A percentile compares a stretch with the other conserved stretches of the same genome.
phyloP scores from a whole-genome alignment of 2,888 invertebrate species.

The Idaea biselata region DNA sequence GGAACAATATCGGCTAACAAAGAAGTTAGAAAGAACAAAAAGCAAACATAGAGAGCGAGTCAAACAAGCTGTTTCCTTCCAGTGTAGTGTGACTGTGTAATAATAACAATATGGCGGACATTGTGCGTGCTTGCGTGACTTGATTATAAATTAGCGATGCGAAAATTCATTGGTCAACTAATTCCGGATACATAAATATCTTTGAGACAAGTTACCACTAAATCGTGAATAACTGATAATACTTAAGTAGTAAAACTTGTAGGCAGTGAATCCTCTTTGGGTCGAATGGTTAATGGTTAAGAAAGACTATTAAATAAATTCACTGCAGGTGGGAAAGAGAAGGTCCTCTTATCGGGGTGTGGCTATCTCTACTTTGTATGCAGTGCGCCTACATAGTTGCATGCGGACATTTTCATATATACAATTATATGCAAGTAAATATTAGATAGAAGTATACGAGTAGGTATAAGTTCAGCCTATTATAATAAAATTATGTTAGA shows the following conservation, averaged over 20 bases:
- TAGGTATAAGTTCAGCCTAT: conserved; percentile 47
- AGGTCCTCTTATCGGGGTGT: conserved; percentile 62
- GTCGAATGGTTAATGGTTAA: conserved; percentile 17
- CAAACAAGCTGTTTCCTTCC: conserved; percentile 64
- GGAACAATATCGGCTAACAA: conserved; percentile 68
- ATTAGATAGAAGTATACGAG: background rate
- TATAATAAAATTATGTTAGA: conserved; percentile 70
- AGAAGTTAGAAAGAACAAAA: conserved; percentile 72
- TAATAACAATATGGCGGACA: conserved; percentile 65
- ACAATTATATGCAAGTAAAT: conserved; percentile 12
- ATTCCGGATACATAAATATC: conserved; percentile 43
- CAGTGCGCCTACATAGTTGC: conserved; percentile 59
- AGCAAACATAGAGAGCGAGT: conserved; percentile 60
- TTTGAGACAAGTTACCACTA: conserved; percentile 31
- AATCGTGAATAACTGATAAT: conserved; percentile 45
- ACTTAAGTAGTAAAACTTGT: conserved; percentile 15
- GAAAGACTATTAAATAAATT: conserved; percentile 26
- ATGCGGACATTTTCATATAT: conserved; percentile 48
- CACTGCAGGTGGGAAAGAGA: conserved; percentile 53
- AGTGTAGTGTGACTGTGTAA: conserved; percentile 48
- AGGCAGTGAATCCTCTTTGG: conserved; percentile 28
- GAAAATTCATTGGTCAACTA: conserved; percentile 44
- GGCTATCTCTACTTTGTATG: conserved; percentile 71
- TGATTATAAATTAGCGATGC: conserved; percentile 45
- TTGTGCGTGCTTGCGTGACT: conserved; percentile 46